Evolutionary conservation across 2,113 vertebrate genomes (phyloP), one percentile per base, ranked within the genome.

Genomic region (Xenopus borealis): DNA sequence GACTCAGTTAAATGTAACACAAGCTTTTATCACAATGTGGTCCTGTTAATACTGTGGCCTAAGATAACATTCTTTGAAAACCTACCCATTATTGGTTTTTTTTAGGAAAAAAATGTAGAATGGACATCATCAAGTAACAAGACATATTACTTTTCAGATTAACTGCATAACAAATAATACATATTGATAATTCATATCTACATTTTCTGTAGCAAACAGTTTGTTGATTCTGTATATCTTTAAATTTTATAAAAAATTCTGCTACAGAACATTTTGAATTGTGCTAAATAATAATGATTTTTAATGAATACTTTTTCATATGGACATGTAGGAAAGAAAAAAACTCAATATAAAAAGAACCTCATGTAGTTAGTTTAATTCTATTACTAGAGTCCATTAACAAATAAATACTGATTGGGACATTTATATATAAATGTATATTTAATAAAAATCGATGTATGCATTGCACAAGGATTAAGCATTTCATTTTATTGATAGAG

Each of bases 1-100:
- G 88, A 13, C 81, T 83, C 84, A 80, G 19, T 78, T 67, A 27
- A 75, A 68, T 67, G 64, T 63, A 66, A 59, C 53, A 57, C 52
- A 66, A 62, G 50, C 30, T 65, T 72, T 72, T 72, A 72, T 72
- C 64, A 72, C 71, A 58, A 47, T 65, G 63, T 44, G 44, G 45
- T 62, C 62, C 53, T 65, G 55, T 72, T 47, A 64, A 64, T 72
- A 50, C 71, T 64, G 62, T 72, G 71, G 71, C 45, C 50, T 53
- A 10, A 16, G 14, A 50, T 50, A 50, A 50, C 11, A 9, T 40
- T 13, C 11, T 58, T 58, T 18, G 9, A 18, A 16, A 12, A 58
- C 55, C 55, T 10, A 58, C 50, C 12, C 50, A 40, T 6, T 6
- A 6, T 6, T 40, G 33, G 3, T 40, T 6, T 27, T 40, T 40